Base-by-base conservation (phyloP, 2,113 vertebrate genomes). In the Ariopsis seemanni region DNA sequence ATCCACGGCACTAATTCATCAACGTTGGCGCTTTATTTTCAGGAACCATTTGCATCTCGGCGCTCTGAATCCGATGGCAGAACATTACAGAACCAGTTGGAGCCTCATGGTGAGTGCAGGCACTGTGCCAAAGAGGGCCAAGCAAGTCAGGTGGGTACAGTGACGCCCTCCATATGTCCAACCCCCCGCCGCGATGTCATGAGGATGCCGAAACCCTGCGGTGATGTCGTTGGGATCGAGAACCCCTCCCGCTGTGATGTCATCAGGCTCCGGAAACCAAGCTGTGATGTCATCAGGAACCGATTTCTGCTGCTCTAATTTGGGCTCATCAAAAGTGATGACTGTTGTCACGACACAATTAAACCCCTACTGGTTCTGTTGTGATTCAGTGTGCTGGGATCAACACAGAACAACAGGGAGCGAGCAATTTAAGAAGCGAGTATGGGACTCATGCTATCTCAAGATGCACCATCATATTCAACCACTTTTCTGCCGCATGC, bases 261-360 rank as follows among this genome's bases (percentile, higher is more conserved):
- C 87, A 80, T 80, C 83, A 85, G 27, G 52, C 62, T 85, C 74
- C n/a, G 0, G 58, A 85, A 65, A 11, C n/a, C 74, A 80, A 58
- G 67, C 62, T 80, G 85, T 82, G 79, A 82, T 87, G 86, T 88
- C 86, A 78, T 75, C 72, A 78, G 20, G 50, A 84, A 84, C 85
- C 74, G 71, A 84, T 88, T 80, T 87, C 82, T 65, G 74, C 50
- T 84, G 27, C 53, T 84, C 81, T 86, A 89, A 89, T 89, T 89
- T 80, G 81, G 75, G 85, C 75, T 80, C 82, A 86, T 87, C 85
- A 84, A 84, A 85, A 72, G 42, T 72, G 34, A 86, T 83, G 67
- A 86, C 34, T 62, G 82, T 88, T 87, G 85, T 84, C 82, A 85
- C 42, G 79, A 83, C 80, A 79, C 85, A 86, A 87, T 89, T 89